Evolutionary conservation across 2,797 vertebrate genomes (phyloP), one percentile per base, ranked within the genome.

Genomic region (Anas acuta): DNA sequence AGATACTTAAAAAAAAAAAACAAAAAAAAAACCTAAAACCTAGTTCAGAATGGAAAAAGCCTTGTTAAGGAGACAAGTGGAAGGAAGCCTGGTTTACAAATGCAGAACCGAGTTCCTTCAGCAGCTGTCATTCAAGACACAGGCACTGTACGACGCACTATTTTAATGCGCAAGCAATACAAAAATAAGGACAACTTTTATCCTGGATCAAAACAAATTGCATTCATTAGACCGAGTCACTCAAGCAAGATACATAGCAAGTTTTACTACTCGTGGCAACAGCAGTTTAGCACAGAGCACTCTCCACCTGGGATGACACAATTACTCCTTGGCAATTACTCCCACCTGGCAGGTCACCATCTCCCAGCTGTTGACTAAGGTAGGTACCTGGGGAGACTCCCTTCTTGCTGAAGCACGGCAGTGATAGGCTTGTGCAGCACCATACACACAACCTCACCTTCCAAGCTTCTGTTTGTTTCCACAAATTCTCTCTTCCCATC

Each of bases 371-470:
- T 60, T 22, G 2, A 10, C 9, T 51, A 39, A 26, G 1, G 2
- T 49, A 33, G 16, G 39, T 28, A 47, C 33, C 75, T 33, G 60
- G 32, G 33, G 17, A 4, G 1, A 32, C 22, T 28, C 15, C n/a
- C 0, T 0, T 1, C 15, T 25, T 57, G 23, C 58, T 22, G 33
- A 43, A 91, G 35, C 64, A 56, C 25, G 41, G 19, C n/a, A 16
- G n/a, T 2, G 13, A 33, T 13, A 3, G 43, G 11, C 32, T 77
- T 41, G 2, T 6, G 49, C 20, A 75, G 54, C 64, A 87, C 26
- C 47, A 47, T 0, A 0, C 0, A 0, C 18, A 65, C 30, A 43
- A 23, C 41, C 41, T 5, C 45, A 18, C 28, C 75, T 54, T 5
- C 49, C 4, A 54, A 49, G 54, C 16, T 57, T 41, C 28, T n/a